These are phyloP conservation scores for Hypsibius dujardini DNA, from an alignment of 1,140 invertebrate species.

Conservation along the genomic window DNA sequence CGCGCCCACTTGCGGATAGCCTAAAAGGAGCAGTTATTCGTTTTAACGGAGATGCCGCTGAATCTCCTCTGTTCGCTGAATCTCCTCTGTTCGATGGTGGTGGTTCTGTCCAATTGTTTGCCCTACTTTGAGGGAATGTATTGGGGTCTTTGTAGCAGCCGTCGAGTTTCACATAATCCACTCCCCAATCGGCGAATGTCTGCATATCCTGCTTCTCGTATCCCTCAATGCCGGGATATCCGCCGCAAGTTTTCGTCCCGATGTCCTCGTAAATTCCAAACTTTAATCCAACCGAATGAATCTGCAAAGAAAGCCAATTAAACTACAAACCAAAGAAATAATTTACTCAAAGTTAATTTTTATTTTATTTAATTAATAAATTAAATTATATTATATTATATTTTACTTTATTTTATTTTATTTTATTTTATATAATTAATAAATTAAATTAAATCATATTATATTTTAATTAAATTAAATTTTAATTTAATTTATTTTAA, in stretches of 20 bases:
- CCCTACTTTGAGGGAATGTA: conserved; percentile 57
- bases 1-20: conserved; percentile 72
- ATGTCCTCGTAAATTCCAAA: conserved; percentile 95
- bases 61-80: no score
- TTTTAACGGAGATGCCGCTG: conserved; percentile 1
- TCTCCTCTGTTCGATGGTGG: neutral
- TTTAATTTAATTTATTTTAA: no score
- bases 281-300: conserved; percentile 78
- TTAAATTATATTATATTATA: no score
- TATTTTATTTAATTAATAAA: no score
- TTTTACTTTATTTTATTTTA: no score
- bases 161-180: conserved; percentile 90
- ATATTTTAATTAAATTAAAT: no score
- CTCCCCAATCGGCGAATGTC: conserved; percentile 86
- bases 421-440: no score
- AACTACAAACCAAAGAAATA: no score
- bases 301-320: no score
- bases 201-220: conserved; percentile 65
- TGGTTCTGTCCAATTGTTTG: neutral
- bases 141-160: conserved; percentile 69
- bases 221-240: conserved; percentile 78
- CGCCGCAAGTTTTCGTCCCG: conserved; percentile 74
- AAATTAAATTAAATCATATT: no score
- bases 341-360: no score
- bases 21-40: conserved; percentile 31